These are phyloP conservation scores for Neogobius melanostomus DNA, from an alignment of 2,113 vertebrate genomes.

Conservation along the genomic window DNA sequence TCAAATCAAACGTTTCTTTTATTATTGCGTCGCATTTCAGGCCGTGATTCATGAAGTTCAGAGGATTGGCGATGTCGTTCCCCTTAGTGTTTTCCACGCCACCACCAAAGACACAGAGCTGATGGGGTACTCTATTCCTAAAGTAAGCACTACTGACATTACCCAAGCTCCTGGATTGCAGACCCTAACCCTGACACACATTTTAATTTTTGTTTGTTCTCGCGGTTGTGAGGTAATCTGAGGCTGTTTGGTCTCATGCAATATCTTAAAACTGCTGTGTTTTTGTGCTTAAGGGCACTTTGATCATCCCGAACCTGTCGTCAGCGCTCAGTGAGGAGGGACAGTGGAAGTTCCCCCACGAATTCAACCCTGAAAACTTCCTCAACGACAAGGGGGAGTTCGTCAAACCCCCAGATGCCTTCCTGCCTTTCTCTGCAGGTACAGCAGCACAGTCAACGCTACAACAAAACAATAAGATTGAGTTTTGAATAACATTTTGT, in stretches of 20 bases:
- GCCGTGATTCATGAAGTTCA: slow-evolving; percentile 64
- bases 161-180: too few species aligned
- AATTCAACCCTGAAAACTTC: slow-evolving; percentile 75
- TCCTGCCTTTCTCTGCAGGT: slow-evolving; percentile 62
- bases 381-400: slow-evolving; percentile 66
- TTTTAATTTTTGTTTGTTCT: too few species aligned
- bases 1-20: background rate
- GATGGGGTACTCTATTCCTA: slow-evolving; percentile 54
- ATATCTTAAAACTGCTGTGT: too few species aligned
- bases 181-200: too few species aligned
- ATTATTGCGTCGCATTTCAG: slow-evolving; percentile 15
- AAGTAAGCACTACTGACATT: slow-evolving; percentile 20
- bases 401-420: slow-evolving; percentile 66
- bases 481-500: background rate
- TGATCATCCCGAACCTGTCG: slow-evolving; percentile 56
- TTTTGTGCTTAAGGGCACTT: slow-evolving; percentile 44
- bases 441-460: too few species aligned
- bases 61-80: slow-evolving; percentile 28
- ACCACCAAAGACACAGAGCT: slow-evolving; percentile 49
- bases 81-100: slow-evolving; percentile 46
- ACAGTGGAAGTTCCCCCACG: slow-evolving; percentile 71
- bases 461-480: too few species aligned
- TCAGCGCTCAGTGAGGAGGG: slow-evolving; percentile 64
- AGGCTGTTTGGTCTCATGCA: too few species aligned
- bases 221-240: too few species aligned